Percentiles rank a stretch among this genome's conserved stretches.
These are phyloP conservation scores for Glaucopsyche alexis DNA, from an alignment of 2,888 invertebrate genomes.

Conservation along the genomic window DNA sequence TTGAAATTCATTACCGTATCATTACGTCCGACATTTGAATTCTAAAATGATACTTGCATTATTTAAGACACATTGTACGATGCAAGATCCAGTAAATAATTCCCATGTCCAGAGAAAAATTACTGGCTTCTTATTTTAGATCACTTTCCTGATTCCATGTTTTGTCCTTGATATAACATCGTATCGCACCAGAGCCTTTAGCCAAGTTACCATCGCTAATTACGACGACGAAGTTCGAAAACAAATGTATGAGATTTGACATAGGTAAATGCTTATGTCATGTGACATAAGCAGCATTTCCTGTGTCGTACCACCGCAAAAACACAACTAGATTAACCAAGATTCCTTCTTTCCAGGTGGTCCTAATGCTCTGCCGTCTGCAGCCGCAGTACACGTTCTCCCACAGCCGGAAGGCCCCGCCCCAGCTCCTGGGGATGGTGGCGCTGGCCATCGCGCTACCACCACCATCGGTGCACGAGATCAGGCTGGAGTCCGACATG, in stretches of 20 bases:
- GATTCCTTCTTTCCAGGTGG: conserved; percentile 84
- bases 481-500: conserved; percentile 96
- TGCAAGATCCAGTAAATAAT: not conserved
- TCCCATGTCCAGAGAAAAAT: not conserved
- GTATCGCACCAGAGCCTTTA: too few species aligned
- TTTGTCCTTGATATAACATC: too few species aligned
- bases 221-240: too few species aligned
- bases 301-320: not conserved
- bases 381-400: conserved; percentile 96
- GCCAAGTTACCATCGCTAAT: too few species aligned
- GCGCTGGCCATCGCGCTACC: conserved; percentile 97
- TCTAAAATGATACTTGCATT: not conserved
- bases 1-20: not conserved
- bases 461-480: conserved; percentile 98
- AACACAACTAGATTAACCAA: not conserved
- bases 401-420: conserved; percentile 92
- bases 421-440: conserved; percentile 94
- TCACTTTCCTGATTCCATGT: too few species aligned
- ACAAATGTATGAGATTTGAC: too few species aligned
- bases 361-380: conserved; percentile 93
- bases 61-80: not conserved
- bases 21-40: not conserved
- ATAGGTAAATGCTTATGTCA: too few species aligned
- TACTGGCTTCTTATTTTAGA: not conserved
- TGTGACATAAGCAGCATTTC: too few species aligned